Evolutionary conservation across 2,113 vertebrate species (phyloP), one percentile per base, ranked within the genome.

Genomic region (Nerophis ophidion): DNA sequence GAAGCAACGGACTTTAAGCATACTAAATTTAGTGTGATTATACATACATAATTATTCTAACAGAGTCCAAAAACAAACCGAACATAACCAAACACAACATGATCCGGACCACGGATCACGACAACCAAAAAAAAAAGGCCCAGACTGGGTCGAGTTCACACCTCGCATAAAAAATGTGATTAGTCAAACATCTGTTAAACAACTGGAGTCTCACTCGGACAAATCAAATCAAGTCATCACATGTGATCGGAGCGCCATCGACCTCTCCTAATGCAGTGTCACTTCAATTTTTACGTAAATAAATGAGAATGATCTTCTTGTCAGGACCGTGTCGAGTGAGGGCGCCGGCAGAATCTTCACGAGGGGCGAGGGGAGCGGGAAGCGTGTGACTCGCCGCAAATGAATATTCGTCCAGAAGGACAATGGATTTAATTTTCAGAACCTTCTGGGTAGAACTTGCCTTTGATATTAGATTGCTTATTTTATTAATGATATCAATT

Each of bases 231-330:
- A 87, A 87, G 87, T 90, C 87, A 86, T 74, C 86, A 83, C 81
- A 57, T 86, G 86, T 93, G 91, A 93, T 92, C 90, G 89, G 88
- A 89, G 79, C 64, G 77, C 82, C 90, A 87, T 92, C 84, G 91
- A 87, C 77, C 84, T 87, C 91, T 87, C 74, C 81, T 86, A 89
- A 90, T 78, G 86, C 56, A 70, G 81, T 90, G 84, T 89, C 83
- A 89, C 58, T 91, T 91, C 87, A 91, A 86, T 26, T 83, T 91
- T 88, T 87, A 87, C 81, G 82, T 78, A 89, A 86, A 79, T 82
- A 90, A 92, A 91, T 86, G 88, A 90, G 89, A 84, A 79, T 82
- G 81, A 85, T 87, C 70, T 92, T 87, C 88, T 55, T 85, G 87
- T 82, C 47, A 91, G 75, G 86, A 89, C 85, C 66, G 76, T 19